These are phyloP conservation scores for Zoroaster sp. DNA, from an alignment of 53 echinoderm and acorn worm species.

Conservation along the genomic window DNA sequence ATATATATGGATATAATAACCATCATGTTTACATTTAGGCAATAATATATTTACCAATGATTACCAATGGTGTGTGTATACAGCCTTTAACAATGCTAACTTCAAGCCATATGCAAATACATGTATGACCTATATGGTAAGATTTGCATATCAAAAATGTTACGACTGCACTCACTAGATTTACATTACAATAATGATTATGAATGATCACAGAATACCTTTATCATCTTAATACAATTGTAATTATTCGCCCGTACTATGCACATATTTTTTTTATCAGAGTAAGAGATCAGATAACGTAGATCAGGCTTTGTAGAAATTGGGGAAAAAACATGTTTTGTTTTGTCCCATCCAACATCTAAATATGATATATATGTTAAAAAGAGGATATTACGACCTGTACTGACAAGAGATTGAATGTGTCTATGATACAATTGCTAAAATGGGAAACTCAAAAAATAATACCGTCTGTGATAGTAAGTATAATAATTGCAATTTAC, in stretches of 20 bases:
- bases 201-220: neutral
- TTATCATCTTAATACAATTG: neutral
- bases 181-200: neutral
- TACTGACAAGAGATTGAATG: no score
- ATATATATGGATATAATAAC: neutral
- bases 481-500: no score
- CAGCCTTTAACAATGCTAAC: neutral
- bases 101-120: neutral
- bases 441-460: no score
- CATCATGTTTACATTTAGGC: neutral
- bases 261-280: neutral
- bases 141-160: constrained; percentile 27
- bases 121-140: constrained; percentile 9
- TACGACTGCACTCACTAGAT: neutral
- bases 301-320: neutral
- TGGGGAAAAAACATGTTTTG: neutral
- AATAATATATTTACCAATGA: neutral
- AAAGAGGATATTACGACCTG: no score
- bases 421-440: no score
- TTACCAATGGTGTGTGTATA: constrained; percentile 5
- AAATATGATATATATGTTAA: neutral
- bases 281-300: neutral
- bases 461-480: no score
- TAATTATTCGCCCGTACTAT: neutral
- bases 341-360: neutral